A percentile compares a stretch with the other conserved stretches of the same genome.
phyloP scores from a whole-genome alignment of 2,888 invertebrate species.

The Eupeodes luniger region DNA sequence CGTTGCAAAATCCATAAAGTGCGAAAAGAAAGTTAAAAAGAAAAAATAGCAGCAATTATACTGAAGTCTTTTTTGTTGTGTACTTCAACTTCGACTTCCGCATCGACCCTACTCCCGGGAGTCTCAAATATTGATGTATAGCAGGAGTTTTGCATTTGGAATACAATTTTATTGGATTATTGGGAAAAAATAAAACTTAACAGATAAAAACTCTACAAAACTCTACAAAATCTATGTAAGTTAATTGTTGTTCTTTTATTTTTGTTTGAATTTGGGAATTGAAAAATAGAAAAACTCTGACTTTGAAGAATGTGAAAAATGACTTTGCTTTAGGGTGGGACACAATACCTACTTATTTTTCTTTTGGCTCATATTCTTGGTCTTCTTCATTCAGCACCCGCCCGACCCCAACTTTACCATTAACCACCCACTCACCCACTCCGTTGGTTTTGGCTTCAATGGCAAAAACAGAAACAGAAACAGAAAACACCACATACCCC shows the following conservation, averaged over 20 bases:
- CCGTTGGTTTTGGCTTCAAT: no score
- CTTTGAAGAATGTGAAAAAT: slow-evolving; percentile 41
- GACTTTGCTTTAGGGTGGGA: slow-evolving; percentile 67
- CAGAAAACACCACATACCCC: slow-evolving; percentile 9
- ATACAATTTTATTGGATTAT: slow-evolving; percentile 70
- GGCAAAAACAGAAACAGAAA: no score
- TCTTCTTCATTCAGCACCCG: slow-evolving; percentile 30
- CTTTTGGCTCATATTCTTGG: slow-evolving; percentile 59
- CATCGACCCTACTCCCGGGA: slow-evolving; percentile 15
- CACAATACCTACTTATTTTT: slow-evolving; percentile 40
- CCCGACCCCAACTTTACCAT: not conserved
- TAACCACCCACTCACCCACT: not conserved
- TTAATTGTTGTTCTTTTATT: not conserved
- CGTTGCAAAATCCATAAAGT: slow-evolving; percentile 68
- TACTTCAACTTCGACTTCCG: slow-evolving; percentile 40
- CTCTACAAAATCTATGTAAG: slow-evolving; percentile 53
- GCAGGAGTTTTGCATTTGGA: slow-evolving; percentile 54
- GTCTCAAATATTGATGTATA: slow-evolving; percentile 47
- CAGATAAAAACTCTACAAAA: not conserved
- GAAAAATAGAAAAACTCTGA: slow-evolving; percentile 21
- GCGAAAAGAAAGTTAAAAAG: slow-evolving; percentile 30
- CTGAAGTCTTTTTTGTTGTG: slow-evolving; percentile 29
- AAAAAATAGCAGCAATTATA: slow-evolving; percentile 20
- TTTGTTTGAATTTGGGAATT: not conserved
- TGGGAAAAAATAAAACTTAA: slow-evolving; percentile 44